phyloP scores from a whole-genome alignment of 2,113 vertebrate species.

The Climacteris rufus region DNA sequence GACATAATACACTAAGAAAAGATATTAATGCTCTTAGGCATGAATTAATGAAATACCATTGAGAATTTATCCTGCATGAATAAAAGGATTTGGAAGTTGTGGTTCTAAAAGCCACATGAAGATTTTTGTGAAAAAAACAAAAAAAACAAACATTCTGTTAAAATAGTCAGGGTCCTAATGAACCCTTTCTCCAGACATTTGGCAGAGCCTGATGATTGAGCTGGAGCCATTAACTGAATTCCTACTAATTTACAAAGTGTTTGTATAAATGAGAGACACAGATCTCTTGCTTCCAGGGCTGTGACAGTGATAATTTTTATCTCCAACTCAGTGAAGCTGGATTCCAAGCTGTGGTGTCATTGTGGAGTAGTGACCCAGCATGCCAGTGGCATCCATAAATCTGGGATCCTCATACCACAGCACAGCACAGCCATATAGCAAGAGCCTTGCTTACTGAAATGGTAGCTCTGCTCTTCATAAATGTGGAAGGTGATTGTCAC shows the following conservation, averaged over 20 bases:
- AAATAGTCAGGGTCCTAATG: background rate
- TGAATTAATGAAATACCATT: constrained; percentile 53
- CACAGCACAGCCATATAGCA: background rate
- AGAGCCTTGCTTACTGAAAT: background rate
- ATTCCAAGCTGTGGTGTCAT: background rate
- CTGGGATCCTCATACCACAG: background rate
- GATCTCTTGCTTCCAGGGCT: background rate
- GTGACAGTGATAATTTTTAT: background rate
- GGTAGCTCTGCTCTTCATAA: background rate
- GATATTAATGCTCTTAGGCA: constrained; percentile 49
- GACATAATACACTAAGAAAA: constrained; percentile 40
- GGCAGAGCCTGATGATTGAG: background rate
- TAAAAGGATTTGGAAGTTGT: constrained; percentile 49
- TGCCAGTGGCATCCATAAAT: background rate
- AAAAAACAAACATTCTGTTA: background rate
- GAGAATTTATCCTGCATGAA: constrained; percentile 35
- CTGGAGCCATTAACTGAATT: background rate
- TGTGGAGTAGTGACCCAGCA: background rate
- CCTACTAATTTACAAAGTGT: background rate
- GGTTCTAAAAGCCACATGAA: constrained; percentile 2
- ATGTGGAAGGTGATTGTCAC: background rate
- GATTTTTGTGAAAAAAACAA: background rate
- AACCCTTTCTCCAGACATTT: background rate
- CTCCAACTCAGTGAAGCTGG: background rate
- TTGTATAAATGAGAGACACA: background rate